A percentile compares a stretch with the other conserved stretches of the same genome.
phyloP scores from a whole-genome alignment of 2,797 vertebrate genomes.

The Poeciliopsis gracilis region DNA sequence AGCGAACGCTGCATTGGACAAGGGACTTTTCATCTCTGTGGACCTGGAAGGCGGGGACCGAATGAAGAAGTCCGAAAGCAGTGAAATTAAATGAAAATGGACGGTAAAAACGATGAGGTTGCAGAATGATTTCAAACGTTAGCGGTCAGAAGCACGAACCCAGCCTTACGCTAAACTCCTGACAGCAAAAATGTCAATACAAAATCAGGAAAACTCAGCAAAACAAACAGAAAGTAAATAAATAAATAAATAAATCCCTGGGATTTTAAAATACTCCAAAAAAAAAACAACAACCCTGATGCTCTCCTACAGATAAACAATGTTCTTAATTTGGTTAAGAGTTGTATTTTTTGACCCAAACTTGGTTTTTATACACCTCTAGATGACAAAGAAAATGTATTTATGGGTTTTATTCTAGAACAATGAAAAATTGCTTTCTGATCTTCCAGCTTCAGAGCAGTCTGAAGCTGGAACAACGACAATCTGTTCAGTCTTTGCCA shows the following conservation, averaged over 20 bases:
- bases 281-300: no score
- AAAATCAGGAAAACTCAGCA: not conserved
- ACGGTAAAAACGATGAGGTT: not conserved
- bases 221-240: not conserved
- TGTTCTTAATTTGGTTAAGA: not conserved
- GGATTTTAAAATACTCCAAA: not conserved
- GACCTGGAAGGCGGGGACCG: not conserved
- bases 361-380: not conserved
- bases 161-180: not conserved
- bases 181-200: not conserved
- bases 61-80: not conserved
- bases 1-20: not conserved
- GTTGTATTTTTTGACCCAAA: not conserved
- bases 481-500: not conserved
- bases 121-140: not conserved
- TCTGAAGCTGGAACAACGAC: no score
- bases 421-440: not conserved
- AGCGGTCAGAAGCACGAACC: not conserved
- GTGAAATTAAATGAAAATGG: not conserved
- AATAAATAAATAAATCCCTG: no score
- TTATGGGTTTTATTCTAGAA: not conserved
- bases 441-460: not conserved
- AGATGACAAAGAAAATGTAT: not conserved
- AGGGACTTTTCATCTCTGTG: not conserved
- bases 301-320: not conserved